A percentile compares a stretch with the other conserved stretches of the same genome.
Conservation (phyloP, 2,797 vertebrate species). For the Chelon labrosus region DNA sequence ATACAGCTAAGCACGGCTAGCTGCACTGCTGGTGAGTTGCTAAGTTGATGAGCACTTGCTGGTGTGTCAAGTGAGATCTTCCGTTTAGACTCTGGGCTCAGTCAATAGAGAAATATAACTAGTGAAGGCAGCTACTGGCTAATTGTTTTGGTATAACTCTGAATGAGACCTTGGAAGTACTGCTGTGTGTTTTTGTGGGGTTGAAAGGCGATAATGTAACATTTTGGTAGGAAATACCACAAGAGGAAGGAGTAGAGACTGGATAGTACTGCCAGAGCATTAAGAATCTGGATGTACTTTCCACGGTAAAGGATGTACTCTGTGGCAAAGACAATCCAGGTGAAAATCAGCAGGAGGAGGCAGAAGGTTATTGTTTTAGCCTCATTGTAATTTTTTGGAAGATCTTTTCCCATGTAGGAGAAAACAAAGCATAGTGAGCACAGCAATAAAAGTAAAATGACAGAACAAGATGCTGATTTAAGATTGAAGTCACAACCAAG, state of each 20-base stretch:
- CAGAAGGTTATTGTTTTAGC: slow-evolving; percentile 91
- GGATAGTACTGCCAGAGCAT: slow-evolving; percentile 70
- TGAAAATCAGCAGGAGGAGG: slow-evolving; percentile 84
- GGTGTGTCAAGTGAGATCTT: too few relatives aligned
- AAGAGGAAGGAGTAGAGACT: slow-evolving; percentile 83
- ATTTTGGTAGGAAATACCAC: slow-evolving; percentile 89
- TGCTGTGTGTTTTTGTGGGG: slow-evolving; percentile 85
- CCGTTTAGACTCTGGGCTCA: neutral
- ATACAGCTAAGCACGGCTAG: too few relatives aligned
- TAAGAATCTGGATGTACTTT: slow-evolving; percentile 64
- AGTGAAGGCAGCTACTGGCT: slow-evolving; percentile 62
- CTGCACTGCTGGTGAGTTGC: too few relatives aligned
- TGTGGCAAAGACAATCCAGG: slow-evolving; percentile 83
- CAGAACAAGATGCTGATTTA: slow-evolving; percentile 33
- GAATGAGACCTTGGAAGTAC: slow-evolving; percentile 90
- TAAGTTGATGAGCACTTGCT: too few relatives aligned
- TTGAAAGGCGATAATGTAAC: slow-evolving; percentile 86
- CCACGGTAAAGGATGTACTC: slow-evolving; percentile 57
- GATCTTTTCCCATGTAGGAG: slow-evolving; percentile 90
- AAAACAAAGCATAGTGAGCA: slow-evolving; percentile 83
- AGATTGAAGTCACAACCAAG: slow-evolving; percentile 74
- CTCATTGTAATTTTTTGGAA: slow-evolving; percentile 92
- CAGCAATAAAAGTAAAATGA: slow-evolving; percentile 34
- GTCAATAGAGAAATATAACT: neutral
- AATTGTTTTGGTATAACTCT: slow-evolving; percentile 86